A percentile compares a stretch with the other conserved stretches of the same genome.
phyloP scores from a whole-genome alignment of 2,113 vertebrate species.

The Protobothrops flavoviridis region DNA sequence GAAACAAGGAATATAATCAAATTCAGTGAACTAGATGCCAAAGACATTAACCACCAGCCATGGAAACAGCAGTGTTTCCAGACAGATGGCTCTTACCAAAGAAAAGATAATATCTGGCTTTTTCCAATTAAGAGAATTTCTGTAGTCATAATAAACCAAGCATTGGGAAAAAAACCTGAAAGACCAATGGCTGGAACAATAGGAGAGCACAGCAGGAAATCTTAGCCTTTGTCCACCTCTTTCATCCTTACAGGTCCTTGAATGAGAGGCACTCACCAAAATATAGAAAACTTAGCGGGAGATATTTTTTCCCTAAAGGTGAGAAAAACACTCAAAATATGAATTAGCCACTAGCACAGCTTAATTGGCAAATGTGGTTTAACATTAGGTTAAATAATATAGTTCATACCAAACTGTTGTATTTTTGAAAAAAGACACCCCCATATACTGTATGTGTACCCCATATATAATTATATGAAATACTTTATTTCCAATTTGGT shows the following conservation, averaged over 20 bases:
- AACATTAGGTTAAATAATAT: neutral
- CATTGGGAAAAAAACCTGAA: neutral
- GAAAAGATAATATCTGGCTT: neutral
- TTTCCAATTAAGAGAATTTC: neutral
- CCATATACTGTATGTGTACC: neutral
- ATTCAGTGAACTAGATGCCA: slow-evolving; percentile 1
- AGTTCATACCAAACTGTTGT: neutral
- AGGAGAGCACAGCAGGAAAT: neutral
- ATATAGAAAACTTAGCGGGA: neutral
- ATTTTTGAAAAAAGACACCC: neutral
- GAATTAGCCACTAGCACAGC: neutral
- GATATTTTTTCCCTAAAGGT: neutral
- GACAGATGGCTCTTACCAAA: neutral
- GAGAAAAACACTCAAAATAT: neutral
- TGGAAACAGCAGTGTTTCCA: neutral
- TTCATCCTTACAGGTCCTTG: neutral
- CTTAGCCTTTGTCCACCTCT: neutral
- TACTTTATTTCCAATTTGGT: neutral
- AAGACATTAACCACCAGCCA: neutral
- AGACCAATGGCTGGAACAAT: neutral
- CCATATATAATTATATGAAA: neutral
- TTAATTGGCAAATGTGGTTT: neutral
- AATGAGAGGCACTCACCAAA: neutral
- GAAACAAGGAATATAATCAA: neutral
- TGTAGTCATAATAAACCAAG: neutral